Percentiles rank a stretch among this genome's conserved stretches.
Conservation (phyloP, 2,797 vertebrate species). For the Rhyacichthys aspro region DNA sequence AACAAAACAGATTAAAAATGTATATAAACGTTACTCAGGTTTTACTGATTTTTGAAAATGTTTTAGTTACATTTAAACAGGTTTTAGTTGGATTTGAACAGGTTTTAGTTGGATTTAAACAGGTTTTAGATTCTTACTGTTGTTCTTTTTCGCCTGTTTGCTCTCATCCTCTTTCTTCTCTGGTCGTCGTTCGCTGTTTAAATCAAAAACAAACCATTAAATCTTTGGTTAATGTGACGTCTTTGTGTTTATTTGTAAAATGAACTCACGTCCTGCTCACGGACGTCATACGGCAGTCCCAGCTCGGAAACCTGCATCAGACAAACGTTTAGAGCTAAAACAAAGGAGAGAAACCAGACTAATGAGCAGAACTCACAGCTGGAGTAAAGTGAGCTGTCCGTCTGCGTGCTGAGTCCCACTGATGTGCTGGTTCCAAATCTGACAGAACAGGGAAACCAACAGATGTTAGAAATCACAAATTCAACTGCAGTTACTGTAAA, state of each 20-base stretch:
- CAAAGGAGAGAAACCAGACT: background rate
- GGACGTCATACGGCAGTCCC: slow-evolving; percentile 75
- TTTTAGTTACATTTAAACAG: background rate
- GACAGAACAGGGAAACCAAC: slow-evolving; percentile 19
- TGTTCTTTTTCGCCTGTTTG: slow-evolving; percentile 18
- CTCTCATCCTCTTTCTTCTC: slow-evolving; percentile 26
- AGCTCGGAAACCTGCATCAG: slow-evolving; percentile 71
- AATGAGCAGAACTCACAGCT: slow-evolving; percentile 62
- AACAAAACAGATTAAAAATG: background rate
- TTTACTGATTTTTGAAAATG: too few relatives aligned
- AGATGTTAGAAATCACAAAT: background rate
- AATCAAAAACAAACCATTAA: background rate
- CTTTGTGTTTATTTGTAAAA: background rate
- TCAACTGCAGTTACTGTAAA: background rate
- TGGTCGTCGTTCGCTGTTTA: slow-evolving; percentile 44
- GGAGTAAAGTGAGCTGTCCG: slow-evolving; percentile 73
- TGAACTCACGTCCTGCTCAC: slow-evolving; percentile 47
- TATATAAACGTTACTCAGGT: too few relatives aligned
- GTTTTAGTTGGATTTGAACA: background rate
- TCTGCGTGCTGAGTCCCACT: slow-evolving; percentile 72
- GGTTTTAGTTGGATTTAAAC: background rate
- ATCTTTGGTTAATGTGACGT: background rate
- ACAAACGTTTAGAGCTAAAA: background rate
- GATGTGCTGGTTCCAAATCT: slow-evolving; percentile 76
- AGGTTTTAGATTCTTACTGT: background rate